Evolutionary conservation across 1,140 invertebrate genomes (phyloP), one percentile per base, ranked within the genome.

Genomic region (Meloidogyne hapla): DNA sequence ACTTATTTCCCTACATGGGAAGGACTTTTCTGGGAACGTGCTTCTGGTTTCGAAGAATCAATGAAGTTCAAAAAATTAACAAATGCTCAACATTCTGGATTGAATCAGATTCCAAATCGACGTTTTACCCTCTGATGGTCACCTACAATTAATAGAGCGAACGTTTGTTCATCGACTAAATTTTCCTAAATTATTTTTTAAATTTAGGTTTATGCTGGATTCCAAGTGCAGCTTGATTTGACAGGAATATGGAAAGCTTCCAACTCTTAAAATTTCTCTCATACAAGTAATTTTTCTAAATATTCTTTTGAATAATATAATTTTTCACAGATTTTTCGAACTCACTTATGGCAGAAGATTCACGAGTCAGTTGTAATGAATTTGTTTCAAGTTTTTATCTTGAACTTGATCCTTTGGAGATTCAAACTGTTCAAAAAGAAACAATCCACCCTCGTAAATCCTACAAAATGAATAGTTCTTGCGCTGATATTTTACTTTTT

Each of bases 31-130:
- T 99, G 97, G 92, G 97, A 99, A 88, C 98, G 98, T 88, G 96
- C 97, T 0, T 97, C 94, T 79, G 97, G 96, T 71, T 99, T 99
- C 88, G 97, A 99, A 90, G 97, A 99, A 88, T 98, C 95, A 0
- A 99, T 99, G 96, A 99, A 99, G 88, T 99, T 98, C 88, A 99
- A 99, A 89, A 99, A 99, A 88, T 88, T 99, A 77, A 99, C 97
- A 1, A 99, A 99, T 88, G 97, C 97, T 3, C 97, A 99, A 89
- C 90, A 97, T 76, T 98, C 96, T 67, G 97, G 97, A 93, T 91
- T 99, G 83, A 99, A 99, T 90, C 97, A 99, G 89, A 99, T 99
- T 89, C 97, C 96, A 0, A 99, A 99, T 89, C 93, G 97, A 90
- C 92, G 97, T 75, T 99, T 99, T 87, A 99, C 96, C 0, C 89